Conservation (phyloP, 1,140 invertebrate species). For the Sycophaga agraensis region DNA sequence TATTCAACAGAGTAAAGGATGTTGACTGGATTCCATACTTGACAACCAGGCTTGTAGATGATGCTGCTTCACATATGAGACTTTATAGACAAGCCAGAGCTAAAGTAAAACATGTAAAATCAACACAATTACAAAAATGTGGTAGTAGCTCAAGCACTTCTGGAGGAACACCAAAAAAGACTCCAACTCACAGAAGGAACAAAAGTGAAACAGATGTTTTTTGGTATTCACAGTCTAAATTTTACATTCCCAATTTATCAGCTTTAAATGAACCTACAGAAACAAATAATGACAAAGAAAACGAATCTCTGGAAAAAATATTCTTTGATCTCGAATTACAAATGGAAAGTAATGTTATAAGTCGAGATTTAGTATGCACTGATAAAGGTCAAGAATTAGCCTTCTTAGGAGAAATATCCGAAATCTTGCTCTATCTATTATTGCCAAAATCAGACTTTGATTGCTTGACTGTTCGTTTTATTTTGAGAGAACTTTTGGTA, state of each 20-base stretch:
- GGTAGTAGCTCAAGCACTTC: slow-evolving; percentile 51
- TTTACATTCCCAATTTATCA: slow-evolving; percentile 53
- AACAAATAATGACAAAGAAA: slow-evolving; percentile 38
- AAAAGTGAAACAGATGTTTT: slow-evolving; percentile 72
- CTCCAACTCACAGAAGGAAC: slow-evolving; percentile 64
- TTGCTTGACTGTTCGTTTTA: slow-evolving; percentile 75
- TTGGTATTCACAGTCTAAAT: slow-evolving; percentile 62
- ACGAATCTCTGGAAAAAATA: slow-evolving; percentile 66
- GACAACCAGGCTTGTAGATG: slow-evolving; percentile 84
- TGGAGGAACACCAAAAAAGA: slow-evolving; percentile 57
- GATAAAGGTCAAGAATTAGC: slow-evolving; percentile 68
- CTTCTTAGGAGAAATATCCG: slow-evolving; percentile 80
- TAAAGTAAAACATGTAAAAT: slow-evolving; percentile 60
- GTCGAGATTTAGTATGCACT: slow-evolving; percentile 68
- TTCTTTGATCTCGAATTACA: slow-evolving; percentile 88
- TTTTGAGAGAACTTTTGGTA: slow-evolving; percentile 80
- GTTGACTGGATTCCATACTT: slow-evolving; percentile 88
- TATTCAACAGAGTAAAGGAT: slow-evolving; percentile 71
- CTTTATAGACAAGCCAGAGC: slow-evolving; percentile 75
- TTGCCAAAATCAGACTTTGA: slow-evolving; percentile 84
- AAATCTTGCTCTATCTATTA: slow-evolving; percentile 82
- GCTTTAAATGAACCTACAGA: slow-evolving; percentile 49
- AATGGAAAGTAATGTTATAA: slow-evolving; percentile 77
- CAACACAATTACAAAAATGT: slow-evolving; percentile 55
- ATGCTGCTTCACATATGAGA: slow-evolving; percentile 84